These are phyloP conservation scores for Augochlorella aurata DNA, from an alignment of 2,888 invertebrate genomes.

Conservation along the genomic window DNA sequence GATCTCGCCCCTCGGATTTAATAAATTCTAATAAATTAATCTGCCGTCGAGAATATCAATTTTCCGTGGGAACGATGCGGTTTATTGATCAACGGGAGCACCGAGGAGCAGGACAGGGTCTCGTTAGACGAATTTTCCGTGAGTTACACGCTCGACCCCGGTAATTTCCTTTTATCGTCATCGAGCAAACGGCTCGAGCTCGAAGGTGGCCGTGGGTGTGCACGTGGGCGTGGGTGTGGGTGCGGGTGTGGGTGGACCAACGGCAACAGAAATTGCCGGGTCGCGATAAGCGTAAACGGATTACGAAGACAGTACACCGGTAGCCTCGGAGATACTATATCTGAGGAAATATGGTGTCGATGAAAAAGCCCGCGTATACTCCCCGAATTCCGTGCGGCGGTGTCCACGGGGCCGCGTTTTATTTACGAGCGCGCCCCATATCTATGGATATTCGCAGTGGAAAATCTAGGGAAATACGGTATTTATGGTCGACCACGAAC, in stretches of 20 bases:
- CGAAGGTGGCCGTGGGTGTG: too few species aligned
- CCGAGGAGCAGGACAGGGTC: neutral
- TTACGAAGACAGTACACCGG: conserved; percentile 18
- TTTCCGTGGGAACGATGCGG: neutral
- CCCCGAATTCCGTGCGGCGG: neutral
- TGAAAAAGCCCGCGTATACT: conserved; percentile 27
- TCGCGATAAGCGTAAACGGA: conserved; percentile 27
- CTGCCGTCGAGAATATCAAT: neutral
- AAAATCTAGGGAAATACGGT: conserved; percentile 25
- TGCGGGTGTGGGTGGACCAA: too few species aligned
- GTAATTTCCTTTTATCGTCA: conserved; percentile 15
- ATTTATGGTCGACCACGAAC: conserved; percentile 32
- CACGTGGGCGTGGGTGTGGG: too few species aligned
- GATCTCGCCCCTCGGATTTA: neutral
- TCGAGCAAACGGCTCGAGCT: neutral
- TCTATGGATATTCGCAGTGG: conserved; percentile 32
- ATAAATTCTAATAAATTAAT: neutral
- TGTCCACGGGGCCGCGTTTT: conserved; percentile 26
- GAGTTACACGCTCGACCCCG: neutral
- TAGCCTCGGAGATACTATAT: neutral
- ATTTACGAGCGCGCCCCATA: conserved; percentile 36
- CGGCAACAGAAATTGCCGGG: neutral
- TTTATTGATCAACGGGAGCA: neutral
- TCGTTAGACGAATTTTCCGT: conserved; percentile 19
- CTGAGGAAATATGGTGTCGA: conserved; percentile 19